Evolutionary conservation across 1,140 invertebrate species (phyloP), one percentile per base, ranked within the genome.

Genomic region (Neodiprion virginianus): DNA sequence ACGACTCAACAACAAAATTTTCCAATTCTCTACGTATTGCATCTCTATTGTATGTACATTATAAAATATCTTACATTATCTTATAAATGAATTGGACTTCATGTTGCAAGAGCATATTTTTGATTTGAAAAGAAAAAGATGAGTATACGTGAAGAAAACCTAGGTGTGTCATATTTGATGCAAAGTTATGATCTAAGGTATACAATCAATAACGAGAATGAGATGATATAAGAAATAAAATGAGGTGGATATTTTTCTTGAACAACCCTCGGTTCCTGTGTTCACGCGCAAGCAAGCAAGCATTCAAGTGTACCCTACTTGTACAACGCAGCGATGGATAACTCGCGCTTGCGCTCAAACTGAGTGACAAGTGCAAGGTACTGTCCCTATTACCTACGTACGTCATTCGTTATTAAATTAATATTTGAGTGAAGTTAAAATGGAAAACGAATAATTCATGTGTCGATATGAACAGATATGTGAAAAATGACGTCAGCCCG

Each of bases 331-430:
- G 83, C 87, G 87, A 84, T 88, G 88, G 88, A 89, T 84, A 83
- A 88, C 89, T 84, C 88, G 89, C 85, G 89, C 89, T 90, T 89
- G 89, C 88, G 83, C 89, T 90, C 89, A 90, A 90, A 90, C 88
- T 84, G 89, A 90, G 89, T 89, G 89, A 89, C 89, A 89, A 90
- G 89, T 90, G 89, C 89, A 90, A 90, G 89, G 89, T 90, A 90
- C 87, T 89, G 89, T 88, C 87, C 84, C 83, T 76, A 85, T 85
- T 82, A 87, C 78, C 28, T 40, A 40, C 28, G 28, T 40, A 40
- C 28, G 28, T 40, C 28, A 40, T 40, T 40, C 28, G 28, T 40
- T 40, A 74, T 21, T 74, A 73, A 73, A 74, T 73, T 75, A 72
- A 76, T 67, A 78, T 75, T 76, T 72, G 61, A 75, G 48, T 47